phyloP scores from a whole-genome alignment of 2,113 vertebrate genomes.

The Eudyptes chrysolophus region DNA sequence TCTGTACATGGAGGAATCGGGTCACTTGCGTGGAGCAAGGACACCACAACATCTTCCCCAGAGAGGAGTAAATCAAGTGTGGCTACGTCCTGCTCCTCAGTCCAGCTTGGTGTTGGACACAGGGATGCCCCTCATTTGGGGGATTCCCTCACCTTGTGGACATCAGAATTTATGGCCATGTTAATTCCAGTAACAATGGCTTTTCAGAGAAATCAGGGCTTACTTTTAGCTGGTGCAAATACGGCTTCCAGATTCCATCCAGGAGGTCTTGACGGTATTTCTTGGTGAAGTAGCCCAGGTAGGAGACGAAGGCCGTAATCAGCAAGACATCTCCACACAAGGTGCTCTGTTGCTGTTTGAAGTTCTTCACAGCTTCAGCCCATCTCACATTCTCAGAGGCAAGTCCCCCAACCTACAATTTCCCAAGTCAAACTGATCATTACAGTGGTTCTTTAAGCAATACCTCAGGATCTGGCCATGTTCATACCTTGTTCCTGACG shows the following conservation, averaged over 20 bases:
- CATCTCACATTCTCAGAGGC: constrained; percentile 92
- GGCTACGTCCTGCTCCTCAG: fast-evolving
- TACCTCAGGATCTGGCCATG: background rate
- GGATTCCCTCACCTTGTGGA: no score
- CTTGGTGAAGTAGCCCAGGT: constrained; percentile 93
- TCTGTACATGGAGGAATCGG: fast-evolving
- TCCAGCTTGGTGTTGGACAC: background rate
- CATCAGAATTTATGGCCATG: background rate
- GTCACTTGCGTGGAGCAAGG: background rate
- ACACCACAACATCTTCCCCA: background rate
- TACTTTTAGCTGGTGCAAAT: constrained; percentile 85
- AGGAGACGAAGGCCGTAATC: constrained; percentile 89
- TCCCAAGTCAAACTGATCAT: background rate
- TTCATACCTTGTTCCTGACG: background rate
- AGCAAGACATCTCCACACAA: constrained; percentile 92
- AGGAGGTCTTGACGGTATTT: constrained; percentile 88
- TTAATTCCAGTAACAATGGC: background rate
- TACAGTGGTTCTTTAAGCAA: background rate
- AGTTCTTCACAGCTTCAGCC: constrained; percentile 85
- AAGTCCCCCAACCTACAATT: constrained; percentile 86
- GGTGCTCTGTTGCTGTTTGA: constrained; percentile 84
- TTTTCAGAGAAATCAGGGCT: background rate
- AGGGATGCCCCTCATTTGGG: background rate
- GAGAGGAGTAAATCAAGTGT: background rate
- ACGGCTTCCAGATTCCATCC: constrained; percentile 87